A percentile compares a stretch with the other conserved stretches of the same genome.
Evolutionary conservation across 2,888 invertebrate species (phyloP).

Genomic region (Metopia argyrocephala): DNA sequence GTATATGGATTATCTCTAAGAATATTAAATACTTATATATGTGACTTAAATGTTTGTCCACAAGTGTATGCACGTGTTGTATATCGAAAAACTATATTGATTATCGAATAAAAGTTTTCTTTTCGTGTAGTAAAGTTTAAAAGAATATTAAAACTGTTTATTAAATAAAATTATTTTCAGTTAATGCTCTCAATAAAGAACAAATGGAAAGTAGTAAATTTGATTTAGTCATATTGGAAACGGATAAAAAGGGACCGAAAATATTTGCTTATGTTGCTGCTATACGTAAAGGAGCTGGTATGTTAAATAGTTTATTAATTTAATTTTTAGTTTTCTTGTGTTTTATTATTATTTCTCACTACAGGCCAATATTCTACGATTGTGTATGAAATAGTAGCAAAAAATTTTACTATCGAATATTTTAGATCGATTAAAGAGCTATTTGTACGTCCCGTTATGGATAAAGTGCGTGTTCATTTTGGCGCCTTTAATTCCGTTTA

Average conservation of each 20-base stretch:
- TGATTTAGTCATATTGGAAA: constrained; percentile 68
- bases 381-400: constrained; percentile 68
- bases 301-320: not conserved
- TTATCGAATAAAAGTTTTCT: no score
- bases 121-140: no score
- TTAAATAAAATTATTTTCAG: constrained; percentile 16
- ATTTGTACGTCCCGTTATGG: constrained; percentile 71
- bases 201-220: constrained; percentile 52
- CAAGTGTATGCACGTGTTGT: no score
- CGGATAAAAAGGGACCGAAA: constrained; percentile 44
- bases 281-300: constrained; percentile 66
- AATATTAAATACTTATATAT: no score
- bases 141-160: not conserved
- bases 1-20: no score
- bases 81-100: no score
- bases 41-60: no score
- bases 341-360: not conserved
- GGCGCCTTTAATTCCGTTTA: constrained; percentile 83
- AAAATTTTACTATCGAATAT: constrained; percentile 56
- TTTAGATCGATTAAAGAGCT: constrained; percentile 65
- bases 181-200: constrained; percentile 19
- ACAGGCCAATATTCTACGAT: constrained; percentile 63
- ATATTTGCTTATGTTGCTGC: constrained; percentile 68
- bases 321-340: not conserved
- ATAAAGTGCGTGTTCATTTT: constrained; percentile 78